A percentile compares a stretch with the other conserved stretches of the same genome.
Evolutionary conservation across 30 jellyfish, hydroid and myxozoan species (phyloP).

Genomic region (Turritopsis rubra): DNA sequence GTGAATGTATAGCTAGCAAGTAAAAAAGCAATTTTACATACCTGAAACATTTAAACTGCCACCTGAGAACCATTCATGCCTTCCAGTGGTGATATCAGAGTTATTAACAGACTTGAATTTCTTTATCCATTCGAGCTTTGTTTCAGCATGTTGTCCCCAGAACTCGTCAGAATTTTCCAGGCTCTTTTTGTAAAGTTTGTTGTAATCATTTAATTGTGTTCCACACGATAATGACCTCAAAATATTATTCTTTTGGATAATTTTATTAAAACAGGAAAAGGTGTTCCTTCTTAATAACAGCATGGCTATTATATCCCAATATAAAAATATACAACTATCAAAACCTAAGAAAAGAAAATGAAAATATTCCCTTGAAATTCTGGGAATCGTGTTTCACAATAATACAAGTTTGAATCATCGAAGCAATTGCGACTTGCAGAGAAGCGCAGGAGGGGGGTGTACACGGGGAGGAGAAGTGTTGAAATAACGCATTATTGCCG

Average conservation of each 20-base stretch:
- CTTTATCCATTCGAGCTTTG: slow-evolving; percentile 58
- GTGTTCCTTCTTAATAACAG: neutral
- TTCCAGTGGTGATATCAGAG: slow-evolving; percentile 52
- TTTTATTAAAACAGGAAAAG: neutral
- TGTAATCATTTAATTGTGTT: slow-evolving; percentile 22
- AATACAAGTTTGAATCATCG: no score
- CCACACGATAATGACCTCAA: slow-evolving; percentile 16
- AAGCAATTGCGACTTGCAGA: no score
- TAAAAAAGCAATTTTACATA: no score
- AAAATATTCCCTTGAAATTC: neutral
- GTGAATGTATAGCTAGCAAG: no score
- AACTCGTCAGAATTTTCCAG: slow-evolving; percentile 51
- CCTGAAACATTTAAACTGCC: slow-evolving; percentile 85
- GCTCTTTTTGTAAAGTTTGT: slow-evolving; percentile 58
- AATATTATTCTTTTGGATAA: neutral
- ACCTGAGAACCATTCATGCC: slow-evolving; percentile 78
- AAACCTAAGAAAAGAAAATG: neutral
- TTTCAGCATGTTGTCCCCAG: slow-evolving; percentile 81
- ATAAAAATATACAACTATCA: no score
- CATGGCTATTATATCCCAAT: neutral
- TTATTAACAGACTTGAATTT: slow-evolving; percentile 60
- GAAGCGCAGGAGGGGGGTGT: no score
- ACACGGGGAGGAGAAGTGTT: no score
- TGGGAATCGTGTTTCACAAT: neutral
- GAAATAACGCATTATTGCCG: no score